These are phyloP conservation scores for Thecocarcelia acutangulata DNA, from an alignment of 2,888 invertebrate species.

Conservation along the genomic window DNA sequence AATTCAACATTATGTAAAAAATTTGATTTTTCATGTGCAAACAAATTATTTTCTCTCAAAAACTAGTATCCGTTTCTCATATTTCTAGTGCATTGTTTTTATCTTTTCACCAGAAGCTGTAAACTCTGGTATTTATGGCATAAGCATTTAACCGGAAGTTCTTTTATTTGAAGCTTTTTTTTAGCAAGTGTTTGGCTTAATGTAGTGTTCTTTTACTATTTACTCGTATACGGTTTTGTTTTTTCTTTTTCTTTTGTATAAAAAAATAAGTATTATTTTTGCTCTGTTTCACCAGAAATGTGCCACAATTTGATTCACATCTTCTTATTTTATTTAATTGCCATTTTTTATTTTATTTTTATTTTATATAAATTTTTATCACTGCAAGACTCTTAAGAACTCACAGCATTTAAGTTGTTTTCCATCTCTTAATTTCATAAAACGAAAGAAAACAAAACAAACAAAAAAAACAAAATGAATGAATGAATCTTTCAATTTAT, in stretches of 20 bases:
- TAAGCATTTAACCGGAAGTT: constrained; percentile 60
- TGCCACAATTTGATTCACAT: constrained; percentile 4
- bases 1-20: no score
- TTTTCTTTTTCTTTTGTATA: neutral
- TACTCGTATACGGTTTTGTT: neutral
- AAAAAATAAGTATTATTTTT: constrained; percentile 4
- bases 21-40: no score
- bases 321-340: constrained; percentile 33
- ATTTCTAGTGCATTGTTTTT: neutral
- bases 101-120: neutral
- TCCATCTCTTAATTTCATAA: constrained; percentile 8
- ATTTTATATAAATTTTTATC: constrained; percentile 49
- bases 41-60: no score
- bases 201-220: neutral
- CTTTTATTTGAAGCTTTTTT: constrained; percentile 48
- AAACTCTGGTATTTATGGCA: constrained; percentile 24
- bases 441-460: neutral
- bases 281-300: constrained; percentile 36
- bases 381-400: constrained; percentile 29
- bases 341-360: constrained; percentile 38
- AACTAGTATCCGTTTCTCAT: no score
- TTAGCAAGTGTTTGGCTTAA: constrained; percentile 15
- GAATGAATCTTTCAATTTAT: constrained; percentile 23
- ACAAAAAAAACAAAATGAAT: no score
- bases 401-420: constrained; percentile 42